Base-by-base conservation (phyloP, 2,888 invertebrate genomes). In the Phanerotoma sp. region DNA sequence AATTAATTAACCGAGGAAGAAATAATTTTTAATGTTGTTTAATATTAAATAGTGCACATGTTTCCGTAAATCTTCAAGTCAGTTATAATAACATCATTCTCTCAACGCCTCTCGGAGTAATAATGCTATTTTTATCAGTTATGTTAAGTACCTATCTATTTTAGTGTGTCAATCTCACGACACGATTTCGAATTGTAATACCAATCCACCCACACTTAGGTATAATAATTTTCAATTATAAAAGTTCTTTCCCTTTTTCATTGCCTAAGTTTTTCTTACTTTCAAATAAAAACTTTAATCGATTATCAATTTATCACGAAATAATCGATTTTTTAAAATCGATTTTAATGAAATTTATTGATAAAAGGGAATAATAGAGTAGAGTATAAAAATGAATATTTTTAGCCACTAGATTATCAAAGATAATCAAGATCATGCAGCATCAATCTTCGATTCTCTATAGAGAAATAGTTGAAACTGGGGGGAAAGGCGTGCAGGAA, bases 401-500 rank as follows among this genome's bases (percentile, higher is more conserved):
- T 5, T 25, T 25, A 25, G 25, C 25, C 25, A 9, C 25, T 25
- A 25, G 25, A 25, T 25, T 7, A 25, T 25, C 25, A 25, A 9
- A 25, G 25, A 25, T 25, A 25, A 25, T 25, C 25, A 25, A 25
- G 25, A 25, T 3, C 25, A 25, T 38, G 38, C 20, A 38, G 20
- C 20, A 16, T 18, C 15, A 38, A 38, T 38, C 18, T 38, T 38
- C n/a, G n/a, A n/a, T n/a, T n/a, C 7, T 18, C 20, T 18, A 18
- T 38, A 15, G 20, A 38, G 20, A 18, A 47, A 16, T 22, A 22
- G 15, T 30, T 20, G 18, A 35, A 60, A 38, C 47, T 22, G 32
- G 64, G 67, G 67, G 64, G 67, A 63, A 66, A 70, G 72, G 73
- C 72, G 73, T 72, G 72, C 73, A 71, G 73, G 71, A 73, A 71